Base-by-base conservation (phyloP, 2,888 invertebrate species). In the Pterostichus niger region DNA sequence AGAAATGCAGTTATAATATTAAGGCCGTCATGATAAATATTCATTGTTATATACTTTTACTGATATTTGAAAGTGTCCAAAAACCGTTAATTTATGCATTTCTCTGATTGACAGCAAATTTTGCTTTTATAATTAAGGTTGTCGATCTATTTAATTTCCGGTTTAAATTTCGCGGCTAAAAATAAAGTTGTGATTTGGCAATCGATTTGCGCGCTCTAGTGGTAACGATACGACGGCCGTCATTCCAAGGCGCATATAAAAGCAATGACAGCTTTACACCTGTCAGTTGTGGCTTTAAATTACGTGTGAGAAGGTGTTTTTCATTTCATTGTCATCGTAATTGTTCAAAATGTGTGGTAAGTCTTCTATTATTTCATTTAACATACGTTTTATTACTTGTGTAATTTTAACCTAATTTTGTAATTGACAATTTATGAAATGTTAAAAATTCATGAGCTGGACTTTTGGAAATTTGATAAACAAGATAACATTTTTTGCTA, bases 291-390 rank as follows among this genome's bases (percentile, higher is more conserved):
- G 68, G 68, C 64, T 77, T 49, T 83, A 64, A 83, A 77, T 64
- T 83, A 54, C 52, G 76, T 77, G 77, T 76, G 68, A 68, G 61
- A 76, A 61, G 52, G 77, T 83, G 68, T 64, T 68, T 77, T 11
- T 68, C 33, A 59, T 75, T 46, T 40, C 11, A n/a, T 31, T 11
- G 64, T 35, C 77, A 24, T 64, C 83, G 61, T 76, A 76, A 76
- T 76, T 49, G 7, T 49, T 13, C 61, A 83, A 77, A 68, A 83
- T 83, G 83, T 83, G 83, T 83, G 83, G 83, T 83, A 83, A 83
- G 83, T 76, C 9, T 76, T 64, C n/a, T 24, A 52, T 33, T 77
- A 9, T 77, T 49, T 31, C 56, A 56, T 77, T 35, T 15, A 35
- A 33, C 24, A 33, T 9, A 40, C 13, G 31, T 35, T 33, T 77